Conservation (phyloP, 2,113 vertebrate genomes). For the Pterocles gutturalis region DNA sequence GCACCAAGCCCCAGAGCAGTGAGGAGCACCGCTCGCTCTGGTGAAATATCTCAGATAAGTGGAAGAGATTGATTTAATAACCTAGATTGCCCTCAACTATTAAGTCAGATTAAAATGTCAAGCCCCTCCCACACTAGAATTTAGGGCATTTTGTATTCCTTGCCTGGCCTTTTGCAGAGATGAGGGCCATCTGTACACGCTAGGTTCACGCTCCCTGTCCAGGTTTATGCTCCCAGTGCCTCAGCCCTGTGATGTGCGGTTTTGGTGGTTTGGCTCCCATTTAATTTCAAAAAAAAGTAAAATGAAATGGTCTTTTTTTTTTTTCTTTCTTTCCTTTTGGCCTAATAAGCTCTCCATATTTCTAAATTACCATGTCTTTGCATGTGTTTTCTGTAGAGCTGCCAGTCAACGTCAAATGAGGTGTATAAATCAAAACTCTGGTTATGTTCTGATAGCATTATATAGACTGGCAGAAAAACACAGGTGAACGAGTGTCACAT, state of each 20-base stretch:
- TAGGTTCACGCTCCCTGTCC: neutral
- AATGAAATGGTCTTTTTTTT: neutral
- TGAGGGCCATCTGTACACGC: neutral
- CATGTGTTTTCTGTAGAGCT: conserved; percentile 74
- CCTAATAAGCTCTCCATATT: conserved; percentile 56
- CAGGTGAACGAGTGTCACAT: conserved; percentile 73
- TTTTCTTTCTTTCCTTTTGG: conserved; percentile 2
- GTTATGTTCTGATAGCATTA: conserved; percentile 76
- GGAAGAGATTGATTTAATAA: conserved; percentile 47
- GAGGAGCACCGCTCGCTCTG: neutral
- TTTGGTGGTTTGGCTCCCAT: neutral
- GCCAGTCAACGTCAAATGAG: conserved; percentile 75
- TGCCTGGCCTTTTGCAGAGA: neutral
- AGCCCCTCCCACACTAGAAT: conserved; percentile 14
- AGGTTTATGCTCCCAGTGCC: neutral
- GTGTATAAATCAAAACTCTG: conserved; percentile 77
- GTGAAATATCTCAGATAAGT: neutral
- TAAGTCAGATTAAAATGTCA: conserved; percentile 60
- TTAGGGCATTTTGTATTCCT: conserved; percentile 20
- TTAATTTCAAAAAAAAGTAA: conserved; percentile 42
- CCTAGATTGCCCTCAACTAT: conserved; percentile 48
- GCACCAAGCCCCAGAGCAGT: neutral
- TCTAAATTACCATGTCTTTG: conserved; percentile 67
- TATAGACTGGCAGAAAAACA: conserved; percentile 75
- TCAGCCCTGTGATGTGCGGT: fast-evolving